Evolutionary conservation across 2,113 vertebrate genomes (phyloP).

Genomic region (Phaethornis superciliosus): DNA sequence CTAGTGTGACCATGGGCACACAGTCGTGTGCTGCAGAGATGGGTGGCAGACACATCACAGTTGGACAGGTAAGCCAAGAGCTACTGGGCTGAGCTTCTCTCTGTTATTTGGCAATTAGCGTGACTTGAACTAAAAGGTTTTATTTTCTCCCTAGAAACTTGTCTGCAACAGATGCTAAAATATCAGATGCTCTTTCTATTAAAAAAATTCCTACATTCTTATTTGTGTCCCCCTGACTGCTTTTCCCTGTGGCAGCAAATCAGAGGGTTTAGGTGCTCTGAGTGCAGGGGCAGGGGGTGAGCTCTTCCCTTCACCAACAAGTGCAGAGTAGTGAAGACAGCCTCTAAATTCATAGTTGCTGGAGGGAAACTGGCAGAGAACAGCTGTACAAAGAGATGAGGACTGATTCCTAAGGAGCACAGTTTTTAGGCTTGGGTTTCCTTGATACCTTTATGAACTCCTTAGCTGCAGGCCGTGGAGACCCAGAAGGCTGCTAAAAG

Average conservation of each 20-base stretch:
- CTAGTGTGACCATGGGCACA: not conserved
- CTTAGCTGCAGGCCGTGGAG: not conserved
- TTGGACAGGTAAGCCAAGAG: not conserved
- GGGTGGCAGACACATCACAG: not conserved
- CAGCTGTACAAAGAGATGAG: not conserved
- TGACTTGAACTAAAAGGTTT: not conserved
- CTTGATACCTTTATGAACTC: not conserved
- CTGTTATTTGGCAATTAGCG: not conserved
- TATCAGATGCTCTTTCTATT: not conserved
- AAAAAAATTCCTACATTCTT: not conserved
- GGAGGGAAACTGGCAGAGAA: not conserved
- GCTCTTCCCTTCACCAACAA: not conserved
- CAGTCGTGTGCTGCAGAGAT: fast-evolving
- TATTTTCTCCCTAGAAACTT: not conserved
- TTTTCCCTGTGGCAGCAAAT: not conserved
- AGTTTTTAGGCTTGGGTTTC: not conserved
- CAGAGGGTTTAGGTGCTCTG: not conserved
- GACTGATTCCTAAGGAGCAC: not conserved
- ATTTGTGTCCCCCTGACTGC: not conserved
- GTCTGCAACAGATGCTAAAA: not conserved
- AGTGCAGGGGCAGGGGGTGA: fast-evolving
- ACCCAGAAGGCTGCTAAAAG: not conserved
- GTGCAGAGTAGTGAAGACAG: not conserved
- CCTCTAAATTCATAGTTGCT: not conserved
- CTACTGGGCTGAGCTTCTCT: not conserved